Conservation (phyloP, 1,140 invertebrate genomes). For the Penaeus vannamei region DNA sequence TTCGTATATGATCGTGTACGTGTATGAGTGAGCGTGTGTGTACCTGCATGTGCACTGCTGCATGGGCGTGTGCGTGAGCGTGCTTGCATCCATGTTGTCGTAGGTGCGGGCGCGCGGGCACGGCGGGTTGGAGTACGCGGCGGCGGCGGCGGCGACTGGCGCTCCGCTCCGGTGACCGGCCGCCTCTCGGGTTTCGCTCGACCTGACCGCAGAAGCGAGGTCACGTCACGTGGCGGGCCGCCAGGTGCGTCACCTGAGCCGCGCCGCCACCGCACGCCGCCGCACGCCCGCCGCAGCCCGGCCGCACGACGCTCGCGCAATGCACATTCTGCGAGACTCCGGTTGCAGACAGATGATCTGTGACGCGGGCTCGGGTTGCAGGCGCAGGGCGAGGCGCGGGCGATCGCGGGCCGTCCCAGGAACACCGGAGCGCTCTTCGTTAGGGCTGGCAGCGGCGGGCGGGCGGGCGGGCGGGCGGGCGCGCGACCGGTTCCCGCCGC, state of each 20-base stretch:
- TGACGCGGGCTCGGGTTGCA: not conserved
- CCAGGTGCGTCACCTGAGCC: not conserved
- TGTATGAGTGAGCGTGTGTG: too few species aligned
- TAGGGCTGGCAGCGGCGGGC: too few species aligned
- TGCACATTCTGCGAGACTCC: slow-evolving; percentile 41
- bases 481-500: too few species aligned
- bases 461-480: too few species aligned
- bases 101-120: not conserved
- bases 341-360: not conserved
- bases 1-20: too few species aligned
- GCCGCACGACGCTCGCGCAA: not conserved
- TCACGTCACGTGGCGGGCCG: not conserved
- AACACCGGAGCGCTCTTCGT: too few species aligned
- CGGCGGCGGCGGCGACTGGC: not conserved
- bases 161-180: not conserved
- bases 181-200: not conserved
- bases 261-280: slow-evolving; percentile 7
- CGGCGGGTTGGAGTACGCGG: not conserved
- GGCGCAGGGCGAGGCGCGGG: not conserved
- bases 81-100: too few species aligned
- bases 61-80: too few species aligned
- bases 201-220: slow-evolving; percentile 2
- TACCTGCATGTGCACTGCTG: too few species aligned
- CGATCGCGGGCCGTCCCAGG: too few species aligned
- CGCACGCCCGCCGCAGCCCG: not conserved